A percentile compares a stretch with the other conserved stretches of the same genome.
phyloP scores from a whole-genome alignment of 2,888 invertebrate genomes.

The Oxyscelio sp. region DNA sequence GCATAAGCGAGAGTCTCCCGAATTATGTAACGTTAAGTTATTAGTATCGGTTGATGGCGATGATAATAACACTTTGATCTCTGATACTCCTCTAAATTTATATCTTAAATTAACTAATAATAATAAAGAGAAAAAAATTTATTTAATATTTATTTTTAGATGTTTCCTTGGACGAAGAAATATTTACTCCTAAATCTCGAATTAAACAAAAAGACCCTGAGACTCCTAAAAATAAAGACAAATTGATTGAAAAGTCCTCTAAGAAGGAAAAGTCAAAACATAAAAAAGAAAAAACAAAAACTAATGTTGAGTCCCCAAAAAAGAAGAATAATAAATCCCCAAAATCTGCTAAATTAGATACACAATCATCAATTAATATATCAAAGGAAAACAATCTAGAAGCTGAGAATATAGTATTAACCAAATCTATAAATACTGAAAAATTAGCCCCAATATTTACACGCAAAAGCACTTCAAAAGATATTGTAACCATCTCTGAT shows the following conservation, averaged over 20 bases:
- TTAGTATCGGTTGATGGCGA: slow-evolving; percentile 42
- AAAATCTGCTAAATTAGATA: not conserved
- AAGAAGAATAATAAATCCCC: not conserved
- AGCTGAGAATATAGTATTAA: too few species aligned
- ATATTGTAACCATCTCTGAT: slow-evolving; percentile 13
- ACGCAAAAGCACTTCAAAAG: slow-evolving; percentile 29
- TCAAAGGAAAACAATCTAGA: too few species aligned
- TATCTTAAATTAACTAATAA: not conserved
- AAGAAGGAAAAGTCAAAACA: slow-evolving; percentile 17
- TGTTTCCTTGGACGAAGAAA: slow-evolving; percentile 3
- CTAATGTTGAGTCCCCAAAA: not conserved
- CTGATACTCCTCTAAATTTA: slow-evolving; percentile 34
- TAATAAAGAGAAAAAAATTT: too few species aligned
- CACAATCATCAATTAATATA: too few species aligned
- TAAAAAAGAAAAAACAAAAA: slow-evolving; percentile 35
- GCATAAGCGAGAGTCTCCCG: slow-evolving; percentile 45
- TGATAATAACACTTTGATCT: slow-evolving; percentile 65
- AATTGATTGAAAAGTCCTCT: not conserved
- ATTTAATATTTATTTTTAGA: too few species aligned
- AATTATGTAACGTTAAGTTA: slow-evolving; percentile 1
- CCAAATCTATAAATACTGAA: slow-evolving; percentile 4
- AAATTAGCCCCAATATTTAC: slow-evolving; percentile 61
- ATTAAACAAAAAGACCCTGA: not conserved
- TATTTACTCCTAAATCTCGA: slow-evolving; percentile 26
- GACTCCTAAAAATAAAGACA: not conserved